Evolutionary conservation across 2,888 invertebrate genomes (phyloP).

Genomic region (Drosophila multiciliata): DNA sequence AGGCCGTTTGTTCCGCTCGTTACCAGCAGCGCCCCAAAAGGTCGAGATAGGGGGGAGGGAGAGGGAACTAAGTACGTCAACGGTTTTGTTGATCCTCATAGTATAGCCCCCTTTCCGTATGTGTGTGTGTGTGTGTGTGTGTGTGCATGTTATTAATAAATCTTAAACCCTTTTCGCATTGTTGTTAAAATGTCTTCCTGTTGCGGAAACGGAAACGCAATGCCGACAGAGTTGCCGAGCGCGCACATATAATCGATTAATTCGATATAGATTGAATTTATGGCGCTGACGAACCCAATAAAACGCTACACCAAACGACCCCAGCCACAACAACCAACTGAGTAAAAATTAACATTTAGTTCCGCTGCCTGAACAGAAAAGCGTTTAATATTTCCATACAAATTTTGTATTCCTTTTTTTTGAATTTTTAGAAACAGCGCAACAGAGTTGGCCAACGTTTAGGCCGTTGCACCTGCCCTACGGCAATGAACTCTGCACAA

Average conservation of each 20-base stretch:
- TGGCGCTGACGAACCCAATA: constrained; percentile 65
- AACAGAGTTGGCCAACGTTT: constrained; percentile 41
- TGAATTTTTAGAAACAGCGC: constrained; percentile 12
- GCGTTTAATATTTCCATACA: constrained; percentile 13
- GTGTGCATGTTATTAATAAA: constrained; percentile 80
- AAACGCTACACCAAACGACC: constrained; percentile 8
- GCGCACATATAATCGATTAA: constrained; percentile 83
- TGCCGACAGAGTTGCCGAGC: constrained; percentile 81
- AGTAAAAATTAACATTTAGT: constrained; percentile 16
- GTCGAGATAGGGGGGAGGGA: background rate
- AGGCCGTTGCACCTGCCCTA: constrained; percentile 73
- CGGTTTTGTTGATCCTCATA: constrained; percentile 58
- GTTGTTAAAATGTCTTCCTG: constrained; percentile 68
- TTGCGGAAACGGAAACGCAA: constrained; percentile 84
- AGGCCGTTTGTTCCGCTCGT: constrained; percentile 77
- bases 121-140: background rate
- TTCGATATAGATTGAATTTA: constrained; percentile 85
- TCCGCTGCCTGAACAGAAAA: constrained; percentile 12
- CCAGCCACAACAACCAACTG: background rate
- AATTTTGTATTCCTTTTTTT: constrained; percentile 29
- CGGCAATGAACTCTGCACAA: constrained; percentile 60
- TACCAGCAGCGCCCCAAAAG: constrained; percentile 66
- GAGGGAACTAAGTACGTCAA: constrained; percentile 30
- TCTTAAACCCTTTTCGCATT: constrained; percentile 81
- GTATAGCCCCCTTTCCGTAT: background rate